These are phyloP conservation scores for Coluber constrictor DNA, from an alignment of 2,797 vertebrate species.

Conservation along the genomic window DNA sequence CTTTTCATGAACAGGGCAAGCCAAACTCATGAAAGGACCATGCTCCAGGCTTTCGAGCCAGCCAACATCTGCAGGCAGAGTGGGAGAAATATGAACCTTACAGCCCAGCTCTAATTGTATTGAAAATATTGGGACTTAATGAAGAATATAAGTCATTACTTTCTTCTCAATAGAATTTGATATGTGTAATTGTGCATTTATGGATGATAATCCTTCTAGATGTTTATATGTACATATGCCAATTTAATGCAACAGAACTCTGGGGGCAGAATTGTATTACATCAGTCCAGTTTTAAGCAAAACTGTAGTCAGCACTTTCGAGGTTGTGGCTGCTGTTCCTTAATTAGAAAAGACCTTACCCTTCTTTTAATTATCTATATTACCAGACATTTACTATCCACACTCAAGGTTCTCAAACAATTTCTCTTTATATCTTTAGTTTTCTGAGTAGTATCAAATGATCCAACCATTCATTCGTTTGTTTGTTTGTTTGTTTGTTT, in stretches of 20 bases:
- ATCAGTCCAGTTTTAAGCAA: background rate
- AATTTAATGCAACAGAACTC: background rate
- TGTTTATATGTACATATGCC: background rate
- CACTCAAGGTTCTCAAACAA: background rate
- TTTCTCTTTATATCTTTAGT: background rate
- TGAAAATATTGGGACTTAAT: background rate
- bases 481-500: no score
- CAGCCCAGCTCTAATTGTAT: background rate
- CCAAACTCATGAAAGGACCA: background rate
- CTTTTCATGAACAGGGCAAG: background rate
- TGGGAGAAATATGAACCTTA: background rate
- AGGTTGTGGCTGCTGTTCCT: background rate
- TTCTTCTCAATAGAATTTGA: background rate
- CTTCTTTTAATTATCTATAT: background rate
- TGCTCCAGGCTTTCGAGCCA: background rate
- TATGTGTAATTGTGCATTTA: background rate
- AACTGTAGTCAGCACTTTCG: background rate
- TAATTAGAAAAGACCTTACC: background rate
- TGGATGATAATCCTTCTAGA: background rate
- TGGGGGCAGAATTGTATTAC: background rate
- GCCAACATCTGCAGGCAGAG: background rate
- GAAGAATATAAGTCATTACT: background rate
- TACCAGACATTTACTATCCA: background rate
- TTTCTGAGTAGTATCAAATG: background rate
- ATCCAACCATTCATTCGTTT: background rate